Conservation (phyloP, 2,113 vertebrate species). For the Panthera tigris region DNA sequence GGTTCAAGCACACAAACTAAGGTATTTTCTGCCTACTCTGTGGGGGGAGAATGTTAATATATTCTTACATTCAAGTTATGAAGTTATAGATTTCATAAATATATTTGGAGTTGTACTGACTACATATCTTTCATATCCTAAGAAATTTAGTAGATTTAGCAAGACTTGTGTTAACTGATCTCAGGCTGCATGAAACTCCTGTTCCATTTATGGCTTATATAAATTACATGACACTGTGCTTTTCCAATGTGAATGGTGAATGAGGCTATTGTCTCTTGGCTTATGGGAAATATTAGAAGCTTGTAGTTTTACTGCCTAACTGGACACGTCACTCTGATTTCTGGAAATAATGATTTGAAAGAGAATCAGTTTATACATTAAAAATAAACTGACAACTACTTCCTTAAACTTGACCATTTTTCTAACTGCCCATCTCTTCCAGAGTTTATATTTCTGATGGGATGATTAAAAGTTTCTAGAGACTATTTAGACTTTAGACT, state of each 20-base stretch:
- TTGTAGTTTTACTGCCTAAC: constrained; percentile 73
- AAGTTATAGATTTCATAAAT: constrained; percentile 42
- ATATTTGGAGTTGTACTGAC: constrained; percentile 17
- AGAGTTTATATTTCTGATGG: constrained; percentile 43
- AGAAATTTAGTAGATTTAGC: constrained; percentile 67
- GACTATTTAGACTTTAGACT: constrained; percentile 44
- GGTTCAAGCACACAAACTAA: neutral
- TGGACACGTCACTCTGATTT: constrained; percentile 70
- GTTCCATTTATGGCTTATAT: constrained; percentile 85
- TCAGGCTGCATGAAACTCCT: constrained; percentile 75
- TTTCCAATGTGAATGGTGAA: constrained; percentile 85
- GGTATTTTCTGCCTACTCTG: constrained; percentile 34
- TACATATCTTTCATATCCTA: constrained; percentile 29
- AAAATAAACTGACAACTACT: constrained; percentile 49
- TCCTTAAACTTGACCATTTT: constrained; percentile 45
- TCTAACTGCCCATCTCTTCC: constrained; percentile 17
- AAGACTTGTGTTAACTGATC: constrained; percentile 69
- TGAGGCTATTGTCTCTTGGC: constrained; percentile 82
- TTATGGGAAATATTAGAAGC: constrained; percentile 81
- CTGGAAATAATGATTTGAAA: constrained; percentile 72
- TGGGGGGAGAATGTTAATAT: neutral
- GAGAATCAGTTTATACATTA: constrained; percentile 68
- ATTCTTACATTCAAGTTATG: neutral
- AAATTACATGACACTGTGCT: constrained; percentile 85
- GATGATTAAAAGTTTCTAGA: constrained; percentile 9